Evolutionary conservation across 2,113 vertebrate genomes (phyloP).

Genomic region (Hemiscyllium ocellatum): DNA sequence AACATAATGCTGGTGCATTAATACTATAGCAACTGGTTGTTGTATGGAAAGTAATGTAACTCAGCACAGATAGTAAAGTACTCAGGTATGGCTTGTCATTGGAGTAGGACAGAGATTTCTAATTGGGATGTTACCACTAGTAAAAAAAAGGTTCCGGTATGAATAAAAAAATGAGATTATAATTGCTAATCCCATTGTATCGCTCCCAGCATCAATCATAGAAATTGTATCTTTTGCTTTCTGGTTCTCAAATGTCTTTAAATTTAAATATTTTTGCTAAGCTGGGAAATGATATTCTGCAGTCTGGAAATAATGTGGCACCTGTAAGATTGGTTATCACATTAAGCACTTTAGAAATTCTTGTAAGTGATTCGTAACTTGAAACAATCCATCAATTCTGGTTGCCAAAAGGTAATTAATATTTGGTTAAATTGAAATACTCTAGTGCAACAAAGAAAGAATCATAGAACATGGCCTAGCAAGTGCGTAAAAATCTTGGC

Average conservation of each 20-base stretch:
- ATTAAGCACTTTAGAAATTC: background rate
- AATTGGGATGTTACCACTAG: background rate
- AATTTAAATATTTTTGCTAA: background rate
- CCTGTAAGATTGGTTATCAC: background rate
- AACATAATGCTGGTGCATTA: background rate
- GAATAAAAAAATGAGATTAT: background rate
- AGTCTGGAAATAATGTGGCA: background rate
- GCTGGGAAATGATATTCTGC: background rate
- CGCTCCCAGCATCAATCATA: background rate
- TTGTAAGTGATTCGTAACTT: background rate
- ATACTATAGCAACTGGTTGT: background rate
- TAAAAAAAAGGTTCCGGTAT: background rate
- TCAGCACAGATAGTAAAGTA: background rate
- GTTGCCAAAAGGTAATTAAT: background rate
- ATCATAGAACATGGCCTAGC: background rate
- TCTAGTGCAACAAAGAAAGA: background rate
- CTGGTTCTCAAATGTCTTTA: background rate
- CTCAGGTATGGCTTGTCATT: background rate
- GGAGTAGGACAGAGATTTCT: background rate
- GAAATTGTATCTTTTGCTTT: background rate
- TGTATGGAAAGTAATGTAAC: background rate
- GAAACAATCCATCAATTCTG: background rate
- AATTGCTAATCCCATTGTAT: background rate
- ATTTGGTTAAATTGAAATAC: background rate
- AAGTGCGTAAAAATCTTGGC: constrained; percentile 1